Conservation (phyloP, 2,888 invertebrate genomes). For the Dugesia japonica region DNA sequence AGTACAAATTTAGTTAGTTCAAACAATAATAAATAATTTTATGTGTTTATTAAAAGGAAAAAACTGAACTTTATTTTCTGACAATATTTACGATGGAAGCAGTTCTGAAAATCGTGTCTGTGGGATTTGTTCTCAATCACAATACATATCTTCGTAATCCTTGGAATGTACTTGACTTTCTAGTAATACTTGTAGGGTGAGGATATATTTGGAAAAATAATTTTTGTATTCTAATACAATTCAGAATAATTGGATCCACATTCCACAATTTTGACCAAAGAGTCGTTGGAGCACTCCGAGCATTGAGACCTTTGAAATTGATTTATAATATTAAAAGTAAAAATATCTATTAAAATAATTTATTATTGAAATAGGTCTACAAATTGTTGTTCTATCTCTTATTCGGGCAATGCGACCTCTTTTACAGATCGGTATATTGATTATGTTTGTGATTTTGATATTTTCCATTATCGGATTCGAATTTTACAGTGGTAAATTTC, state of each 20-base stretch:
- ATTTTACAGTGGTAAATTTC: conserved; percentile 96
- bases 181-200: conserved; percentile 99
- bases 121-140: conserved; percentile 97
- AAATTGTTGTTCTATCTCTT: conserved; percentile 99
- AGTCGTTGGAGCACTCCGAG: background rate
- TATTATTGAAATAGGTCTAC: conserved; percentile 62
- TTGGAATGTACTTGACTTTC: conserved; percentile 99
- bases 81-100: conserved; percentile 99
- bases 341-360: background rate
- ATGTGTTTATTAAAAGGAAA: too few relatives aligned
- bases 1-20: background rate
- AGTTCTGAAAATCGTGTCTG: conserved; percentile 95
- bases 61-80: conserved; percentile 98
- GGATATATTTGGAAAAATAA: conserved; percentile 46
- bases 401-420: conserved; percentile 99
- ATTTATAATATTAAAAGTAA: background rate
- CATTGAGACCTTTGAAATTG: background rate
- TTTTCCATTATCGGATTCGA: conserved; percentile 99
- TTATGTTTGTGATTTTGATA: conserved; percentile 98
- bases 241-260: background rate
- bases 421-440: conserved; percentile 96
- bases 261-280: background rate
- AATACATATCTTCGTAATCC: conserved; percentile 97
- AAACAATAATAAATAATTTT: too few relatives aligned
- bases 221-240: too few relatives aligned